Evolutionary conservation across 1,140 invertebrate species (phyloP), one percentile per base, ranked within the genome.

Genomic region (Chlorops oryzae): DNA sequence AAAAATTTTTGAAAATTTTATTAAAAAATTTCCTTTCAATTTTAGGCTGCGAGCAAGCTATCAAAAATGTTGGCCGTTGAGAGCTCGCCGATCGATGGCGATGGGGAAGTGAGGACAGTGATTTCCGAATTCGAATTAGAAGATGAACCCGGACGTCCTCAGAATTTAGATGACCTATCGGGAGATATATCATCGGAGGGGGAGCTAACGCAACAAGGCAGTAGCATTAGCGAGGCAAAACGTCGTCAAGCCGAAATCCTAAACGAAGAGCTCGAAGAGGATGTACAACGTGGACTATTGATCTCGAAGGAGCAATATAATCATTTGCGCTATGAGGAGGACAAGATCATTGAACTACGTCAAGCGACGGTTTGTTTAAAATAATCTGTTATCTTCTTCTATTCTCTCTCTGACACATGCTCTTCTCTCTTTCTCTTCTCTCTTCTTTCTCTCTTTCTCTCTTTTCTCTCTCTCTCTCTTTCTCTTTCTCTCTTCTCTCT

Each of bases 221-320:
- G 64, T 38, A 67, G 63, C 10, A 20, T 69, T 5, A 58, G 43
- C 0, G 40, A 65, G 32, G 60, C 63, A 41, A 69, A 64, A 44
- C 57, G 63, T 44, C 57, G 65, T 5, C 65, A 66, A 18, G 63
- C 59, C 34, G 58, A 57, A 18, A 58, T 63, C 22, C 50, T 70
- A 6, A 53, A 71, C 37, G 44, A 53, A 17, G 63, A 71, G 37
- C 65, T 70, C 60, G 65, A 70, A 44, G 57, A 62, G 22, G 67
- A 68, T 54, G 63, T 70, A 23, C 58, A 63, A 37, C 56, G 62
- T 0, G 65, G 63, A 10, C 28, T 64, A 21, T 52, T 70, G 38
- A 66, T 68, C 22, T 65, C 67, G 4, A 64, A 64, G 40, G 48
- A 59, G 20, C 65, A 70, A 52, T 70, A 64, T 49, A 63, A 65